Base-by-base conservation (phyloP, 2,888 invertebrate species). In the Pollenia labialis region DNA sequence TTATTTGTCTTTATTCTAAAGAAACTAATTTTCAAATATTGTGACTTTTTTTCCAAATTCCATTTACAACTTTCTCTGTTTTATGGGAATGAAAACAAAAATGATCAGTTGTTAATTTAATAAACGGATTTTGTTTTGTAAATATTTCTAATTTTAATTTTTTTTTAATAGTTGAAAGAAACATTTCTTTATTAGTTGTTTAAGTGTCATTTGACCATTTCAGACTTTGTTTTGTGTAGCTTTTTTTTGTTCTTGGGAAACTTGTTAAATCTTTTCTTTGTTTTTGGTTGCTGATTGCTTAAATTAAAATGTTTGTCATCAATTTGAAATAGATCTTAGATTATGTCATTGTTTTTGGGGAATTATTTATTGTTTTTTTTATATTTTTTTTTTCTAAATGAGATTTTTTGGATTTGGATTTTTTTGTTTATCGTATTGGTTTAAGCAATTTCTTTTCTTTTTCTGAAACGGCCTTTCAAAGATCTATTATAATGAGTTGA, bases 241-340 rank as follows among this genome's bases (percentile, higher is more conserved):
- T 64, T 62, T 50, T 62, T 60, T 54, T 54, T 10, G 11, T 32
- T 32, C 6, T 32, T 32, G 4, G 32, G 32, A 32, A 32, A 23
- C 42, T 79, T 50, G 42, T 54, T 72, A 72, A 58, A 72, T 72
- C 23, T 50, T 4, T 58, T 40, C 48, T 60, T 74, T 50, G 12
- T 18, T 58, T 3, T 50, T 62, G 16, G 2, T 62, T 52, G 12
- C 52, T 62, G 16, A 42, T 74, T 82, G 68, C 60, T 76, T 82
- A 23, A 76, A 71, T 82, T 76, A 62, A 82, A 82, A 82, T 82
- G 60, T 62, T 82, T 76, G 76, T 48, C 82, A 82, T 82, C 62
- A 82, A 82, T 71, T 82, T 54, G 12, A 82, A 82, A 69, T 48
- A 69, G 82, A 82, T 82, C 52, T 82, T 76, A 82, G 82, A 82